Evolutionary conservation across 2,113 vertebrate species (phyloP).

Genomic region (Romanogobio albipinnatus): DNA sequence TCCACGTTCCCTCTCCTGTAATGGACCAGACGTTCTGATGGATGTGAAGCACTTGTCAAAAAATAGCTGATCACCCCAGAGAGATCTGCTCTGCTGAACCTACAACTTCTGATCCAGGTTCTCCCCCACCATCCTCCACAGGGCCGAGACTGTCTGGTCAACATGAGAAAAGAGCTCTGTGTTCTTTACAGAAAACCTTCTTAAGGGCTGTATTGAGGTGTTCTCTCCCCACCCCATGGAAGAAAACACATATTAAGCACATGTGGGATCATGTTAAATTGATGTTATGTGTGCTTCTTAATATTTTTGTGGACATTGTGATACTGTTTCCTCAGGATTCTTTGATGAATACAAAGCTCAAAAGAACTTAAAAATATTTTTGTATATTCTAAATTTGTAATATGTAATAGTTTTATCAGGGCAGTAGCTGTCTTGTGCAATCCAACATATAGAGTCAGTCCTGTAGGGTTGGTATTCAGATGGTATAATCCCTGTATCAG

Average conservation of each 20-base stretch:
- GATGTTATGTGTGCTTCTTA: not conserved
- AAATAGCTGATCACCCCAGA: slow-evolving; percentile 57
- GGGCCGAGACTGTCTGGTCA: slow-evolving; percentile 12
- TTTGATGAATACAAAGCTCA: not conserved
- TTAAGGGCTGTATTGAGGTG: not conserved
- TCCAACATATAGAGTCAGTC: slow-evolving; percentile 1
- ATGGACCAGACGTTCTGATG: slow-evolving; percentile 49
- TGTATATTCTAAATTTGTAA: not conserved
- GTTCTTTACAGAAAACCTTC: not conserved
- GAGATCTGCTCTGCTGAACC: slow-evolving; percentile 54
- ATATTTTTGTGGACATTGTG: not conserved
- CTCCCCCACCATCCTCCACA: slow-evolving; percentile 20
- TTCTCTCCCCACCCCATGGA: not conserved
- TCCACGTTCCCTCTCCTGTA: slow-evolving; percentile 37
- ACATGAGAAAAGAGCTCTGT: not conserved
- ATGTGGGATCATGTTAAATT: not conserved
- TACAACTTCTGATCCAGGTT: slow-evolving; percentile 43
- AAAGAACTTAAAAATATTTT: not conserved
- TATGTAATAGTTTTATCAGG: not conserved
- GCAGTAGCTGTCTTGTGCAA: not conserved
- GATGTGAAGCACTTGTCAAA: slow-evolving; percentile 60
- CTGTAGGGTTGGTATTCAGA: slow-evolving; percentile 27
- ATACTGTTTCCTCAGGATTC: not conserved
- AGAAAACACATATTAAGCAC: not conserved
- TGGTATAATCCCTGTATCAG: slow-evolving; percentile 48